These are phyloP conservation scores for Drosophila rubida DNA, from an alignment of 2,888 invertebrate genomes.

Conservation along the genomic window DNA sequence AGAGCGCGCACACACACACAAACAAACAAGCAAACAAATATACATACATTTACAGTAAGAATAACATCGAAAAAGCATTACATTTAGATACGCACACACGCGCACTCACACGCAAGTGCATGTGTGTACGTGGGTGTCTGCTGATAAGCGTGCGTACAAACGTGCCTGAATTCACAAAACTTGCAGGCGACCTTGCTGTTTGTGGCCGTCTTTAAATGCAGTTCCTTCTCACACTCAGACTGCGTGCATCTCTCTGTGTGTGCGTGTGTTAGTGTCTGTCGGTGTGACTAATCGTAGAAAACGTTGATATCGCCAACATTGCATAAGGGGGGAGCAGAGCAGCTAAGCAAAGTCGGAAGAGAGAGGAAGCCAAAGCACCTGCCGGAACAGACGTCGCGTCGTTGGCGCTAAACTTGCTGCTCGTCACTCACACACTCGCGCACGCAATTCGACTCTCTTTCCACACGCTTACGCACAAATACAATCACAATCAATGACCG, in stretches of 20 bases:
- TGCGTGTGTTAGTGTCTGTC: not conserved
- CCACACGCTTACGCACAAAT: constrained; percentile 15
- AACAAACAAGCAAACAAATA: constrained; percentile 6
- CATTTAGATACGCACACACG: constrained; percentile 6
- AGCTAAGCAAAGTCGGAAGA: not conserved
- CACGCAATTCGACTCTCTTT: constrained; percentile 1
- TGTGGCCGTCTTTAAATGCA: constrained; percentile 49
- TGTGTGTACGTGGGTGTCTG: constrained; percentile 11
- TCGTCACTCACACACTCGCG: constrained; percentile 16
- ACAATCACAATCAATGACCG: constrained; percentile 14
- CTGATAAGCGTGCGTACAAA: constrained; percentile 54
- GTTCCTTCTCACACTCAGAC: constrained; percentile 6
- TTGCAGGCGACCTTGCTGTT: constrained; percentile 48
- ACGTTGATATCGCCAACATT: constrained; percentile 36
- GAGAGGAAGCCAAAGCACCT: constrained; percentile 49
- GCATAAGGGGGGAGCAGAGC: not conserved
- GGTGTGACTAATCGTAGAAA: constrained; percentile 51
- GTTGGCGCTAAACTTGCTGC: constrained; percentile 48
- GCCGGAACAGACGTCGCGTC: constrained; percentile 50
- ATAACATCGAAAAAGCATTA: constrained; percentile 7
- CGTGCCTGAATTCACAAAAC: constrained; percentile 18
- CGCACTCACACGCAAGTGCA: not conserved
- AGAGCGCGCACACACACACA: constrained; percentile 5
- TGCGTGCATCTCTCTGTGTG: not conserved
- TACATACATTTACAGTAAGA: not conserved